phyloP scores from a whole-genome alignment of 2,113 vertebrate species.

The Catharus fuscescens region DNA sequence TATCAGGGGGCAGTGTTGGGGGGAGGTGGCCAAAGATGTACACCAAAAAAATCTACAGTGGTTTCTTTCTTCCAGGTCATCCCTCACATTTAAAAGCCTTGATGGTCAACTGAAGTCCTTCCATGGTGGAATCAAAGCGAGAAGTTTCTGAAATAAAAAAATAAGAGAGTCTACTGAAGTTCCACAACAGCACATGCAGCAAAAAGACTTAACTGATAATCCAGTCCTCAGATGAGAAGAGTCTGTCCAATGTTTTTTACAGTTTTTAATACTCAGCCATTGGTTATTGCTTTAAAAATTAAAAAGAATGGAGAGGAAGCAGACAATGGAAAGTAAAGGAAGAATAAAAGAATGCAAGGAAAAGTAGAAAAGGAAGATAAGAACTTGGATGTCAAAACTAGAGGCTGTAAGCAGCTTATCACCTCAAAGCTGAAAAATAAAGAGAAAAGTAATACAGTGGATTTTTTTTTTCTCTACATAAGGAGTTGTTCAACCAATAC shows the following conservation, averaged over 20 bases:
- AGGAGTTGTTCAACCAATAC: background rate
- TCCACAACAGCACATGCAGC: background rate
- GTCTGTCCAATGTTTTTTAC: background rate
- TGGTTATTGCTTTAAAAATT: background rate
- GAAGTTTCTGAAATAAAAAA: conserved; percentile 48
- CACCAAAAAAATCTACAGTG: background rate
- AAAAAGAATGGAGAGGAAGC: background rate
- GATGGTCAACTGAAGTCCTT: background rate
- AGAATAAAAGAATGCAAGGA: background rate
- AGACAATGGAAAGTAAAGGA: background rate
- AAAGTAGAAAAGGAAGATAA: background rate
- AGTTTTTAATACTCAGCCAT: background rate
- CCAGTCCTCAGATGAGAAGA: background rate
- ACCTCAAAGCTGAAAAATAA: background rate
- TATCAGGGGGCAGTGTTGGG: rapidly evolving
- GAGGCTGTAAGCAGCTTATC: background rate
- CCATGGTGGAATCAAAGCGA: background rate
- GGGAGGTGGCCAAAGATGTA: background rate
- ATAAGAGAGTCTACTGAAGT: background rate
- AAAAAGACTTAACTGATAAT: background rate
- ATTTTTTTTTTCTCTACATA: background rate
- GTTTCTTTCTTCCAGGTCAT: conserved; percentile 5
- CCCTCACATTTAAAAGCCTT: background rate
- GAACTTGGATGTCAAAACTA: background rate
- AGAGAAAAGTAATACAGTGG: background rate